These are phyloP conservation scores for Ridgeia piscesae DNA, from an alignment of 1,140 invertebrate genomes.

Conservation along the genomic window DNA sequence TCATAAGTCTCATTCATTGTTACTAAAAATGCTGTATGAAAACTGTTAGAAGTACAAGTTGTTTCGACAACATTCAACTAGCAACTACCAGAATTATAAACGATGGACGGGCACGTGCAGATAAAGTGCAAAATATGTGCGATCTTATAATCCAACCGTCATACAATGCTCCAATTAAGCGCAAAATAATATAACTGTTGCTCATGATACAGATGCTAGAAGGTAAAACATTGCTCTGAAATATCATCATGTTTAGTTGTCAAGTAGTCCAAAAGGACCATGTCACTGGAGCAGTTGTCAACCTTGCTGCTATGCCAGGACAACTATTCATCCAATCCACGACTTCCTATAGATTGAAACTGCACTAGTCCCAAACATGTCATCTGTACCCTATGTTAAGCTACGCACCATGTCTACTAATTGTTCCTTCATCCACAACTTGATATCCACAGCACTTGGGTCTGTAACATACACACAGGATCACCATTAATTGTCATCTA, in stretches of 20 bases:
- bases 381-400: not conserved
- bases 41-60: not conserved
- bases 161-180: not conserved
- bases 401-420: not conserved
- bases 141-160: not conserved
- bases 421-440: not conserved
- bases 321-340: not conserved
- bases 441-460: not conserved
- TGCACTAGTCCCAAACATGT: not conserved
- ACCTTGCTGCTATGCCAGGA: not conserved
- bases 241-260: not conserved
- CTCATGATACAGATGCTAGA: not conserved
- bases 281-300: not conserved
- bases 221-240: not conserved
- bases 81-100: not conserved
- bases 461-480: not conserved
- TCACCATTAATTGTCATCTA: not conserved
- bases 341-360: not conserved
- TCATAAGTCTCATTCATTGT: not conserved
- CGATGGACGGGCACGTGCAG: too few relatives aligned
- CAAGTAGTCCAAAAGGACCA: not conserved
- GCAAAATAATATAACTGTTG: not conserved
- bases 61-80: not conserved
- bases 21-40: not conserved
- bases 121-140: not conserved